A percentile compares a stretch with the other conserved stretches of the same genome.
Evolutionary conservation across 1,140 invertebrate genomes (phyloP).

Genomic region (Drosophila parabipectinata): DNA sequence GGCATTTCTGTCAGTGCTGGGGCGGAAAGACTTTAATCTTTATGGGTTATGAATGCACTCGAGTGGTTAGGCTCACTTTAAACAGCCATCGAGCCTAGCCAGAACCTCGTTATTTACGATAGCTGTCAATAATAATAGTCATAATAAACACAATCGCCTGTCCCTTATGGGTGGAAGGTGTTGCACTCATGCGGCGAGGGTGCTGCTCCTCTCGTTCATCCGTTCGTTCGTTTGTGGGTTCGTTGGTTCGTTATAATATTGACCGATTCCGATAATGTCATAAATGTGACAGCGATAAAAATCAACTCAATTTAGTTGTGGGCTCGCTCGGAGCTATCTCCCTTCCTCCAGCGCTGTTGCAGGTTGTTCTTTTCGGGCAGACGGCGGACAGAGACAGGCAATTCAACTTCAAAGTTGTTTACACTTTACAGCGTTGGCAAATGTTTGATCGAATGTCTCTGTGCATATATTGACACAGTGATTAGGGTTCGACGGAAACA

Average conservation of each 20-base stretch:
- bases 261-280: slow-evolving; percentile 72
- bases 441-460: slow-evolving; percentile 57
- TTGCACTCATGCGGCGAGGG: slow-evolving; percentile 54
- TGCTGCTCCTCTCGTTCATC: slow-evolving; percentile 27
- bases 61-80: slow-evolving; percentile 72
- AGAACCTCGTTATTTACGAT: slow-evolving; percentile 58
- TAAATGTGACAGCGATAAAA: slow-evolving; percentile 83
- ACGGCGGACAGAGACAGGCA: slow-evolving; percentile 12
- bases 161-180: slow-evolving; percentile 50
- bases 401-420: slow-evolving; percentile 57
- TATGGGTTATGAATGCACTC: slow-evolving; percentile 74
- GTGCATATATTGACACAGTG: slow-evolving; percentile 60
- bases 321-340: slow-evolving; percentile 5
- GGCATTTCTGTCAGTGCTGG: background rate
- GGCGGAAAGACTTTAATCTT: slow-evolving; percentile 47
- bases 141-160: slow-evolving; percentile 64
- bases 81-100: slow-evolving; percentile 45
- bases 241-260: slow-evolving; percentile 63
- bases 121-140: slow-evolving; percentile 74
- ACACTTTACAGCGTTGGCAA: slow-evolving; percentile 65
- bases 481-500: slow-evolving; percentile 65
- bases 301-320: slow-evolving; percentile 61
- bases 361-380: slow-evolving; percentile 41
- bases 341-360: slow-evolving; percentile 8
- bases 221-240: no score